phyloP scores from a whole-genome alignment of 2,113 vertebrate genomes.

The Australoheros scitulus region DNA sequence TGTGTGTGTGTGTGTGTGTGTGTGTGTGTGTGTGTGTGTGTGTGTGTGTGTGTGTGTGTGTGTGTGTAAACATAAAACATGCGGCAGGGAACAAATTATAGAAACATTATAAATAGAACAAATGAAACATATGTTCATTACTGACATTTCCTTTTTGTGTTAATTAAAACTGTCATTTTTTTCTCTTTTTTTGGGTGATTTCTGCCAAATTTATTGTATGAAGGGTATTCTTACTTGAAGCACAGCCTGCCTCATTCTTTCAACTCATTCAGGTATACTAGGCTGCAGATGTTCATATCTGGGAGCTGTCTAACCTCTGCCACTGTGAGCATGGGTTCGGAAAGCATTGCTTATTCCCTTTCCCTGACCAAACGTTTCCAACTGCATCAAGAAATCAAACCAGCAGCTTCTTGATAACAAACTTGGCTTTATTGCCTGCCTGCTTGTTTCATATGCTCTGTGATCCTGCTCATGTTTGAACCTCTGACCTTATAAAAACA shows the following conservation, averaged over 20 bases:
- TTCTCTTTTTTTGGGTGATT: background rate
- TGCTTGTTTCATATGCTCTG: conserved; percentile 16
- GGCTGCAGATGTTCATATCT: conserved; percentile 16
- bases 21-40: background rate
- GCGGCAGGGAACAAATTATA: background rate
- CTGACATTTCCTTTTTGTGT: background rate
- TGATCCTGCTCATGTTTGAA: conserved; percentile 36
- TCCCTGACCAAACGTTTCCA: conserved; percentile 7
- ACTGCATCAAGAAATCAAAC: conserved; percentile 37
- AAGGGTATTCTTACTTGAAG: background rate
- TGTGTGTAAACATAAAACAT: background rate
- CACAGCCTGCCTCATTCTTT: background rate
- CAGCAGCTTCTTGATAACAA: conserved; percentile 20
- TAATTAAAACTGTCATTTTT: background rate
- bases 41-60: background rate
- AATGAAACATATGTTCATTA: background rate
- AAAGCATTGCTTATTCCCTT: conserved; percentile 43
- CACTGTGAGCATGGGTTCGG: conserved; percentile 15
- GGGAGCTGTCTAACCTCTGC: conserved; percentile 10
- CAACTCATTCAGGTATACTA: background rate
- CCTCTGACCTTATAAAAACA: conserved; percentile 14
- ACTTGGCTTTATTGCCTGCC: conserved; percentile 2
- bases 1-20: background rate
- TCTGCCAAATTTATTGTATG: background rate
- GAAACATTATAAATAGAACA: background rate